Base-by-base conservation (phyloP, 1,140 invertebrate species). In the Penaeus indicus region DNA sequence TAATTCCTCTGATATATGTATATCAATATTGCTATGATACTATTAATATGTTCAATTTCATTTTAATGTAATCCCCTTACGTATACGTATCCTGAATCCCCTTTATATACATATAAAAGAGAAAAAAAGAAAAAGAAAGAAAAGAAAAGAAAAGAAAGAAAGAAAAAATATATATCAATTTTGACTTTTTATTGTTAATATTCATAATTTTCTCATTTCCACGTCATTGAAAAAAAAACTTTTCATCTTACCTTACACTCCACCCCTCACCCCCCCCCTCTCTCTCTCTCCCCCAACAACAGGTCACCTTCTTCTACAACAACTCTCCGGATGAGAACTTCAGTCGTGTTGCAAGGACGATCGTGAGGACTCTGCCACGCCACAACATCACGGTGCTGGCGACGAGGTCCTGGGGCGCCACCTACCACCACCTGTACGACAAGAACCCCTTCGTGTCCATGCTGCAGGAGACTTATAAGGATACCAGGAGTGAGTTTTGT, bases 361-460 rank as follows among this genome's bases (percentile, higher is more conserved):
- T 97, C 84, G 92, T 96, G 77, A 93, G 94, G 47, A 95, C 96
- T 0, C 93, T 97, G 25, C 93, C 94, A 61, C 93, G 93, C 7
- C 94, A 95, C 10, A 96, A 95, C n/a, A 95, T 97, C 80, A 94
- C 94, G 0, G 94, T 97, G 8, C 94, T 94, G 11, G 94, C 94
- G 42, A 93, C 94, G 3, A 94, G 94, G 78, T 95, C 94, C 79
- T 97, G 96, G 95, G 94, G 95, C 82, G 95, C 95, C n/a, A 95
- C 96, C 8, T 97, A 96, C 92, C 94, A 96, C 91, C 95, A 97
- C 91, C 96, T 96, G 60, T 96, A 96, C 91, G 90, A 90, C 27
- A 90, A 87, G 22, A 98, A 97, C 94, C 97, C 97, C 1, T 98
- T 98, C 92, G 93, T 95, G 89, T 92, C 95, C n/a, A 94, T 97